Evolutionary conservation across 2,797 vertebrate species (phyloP).

Genomic region (Emys orbicularis): DNA sequence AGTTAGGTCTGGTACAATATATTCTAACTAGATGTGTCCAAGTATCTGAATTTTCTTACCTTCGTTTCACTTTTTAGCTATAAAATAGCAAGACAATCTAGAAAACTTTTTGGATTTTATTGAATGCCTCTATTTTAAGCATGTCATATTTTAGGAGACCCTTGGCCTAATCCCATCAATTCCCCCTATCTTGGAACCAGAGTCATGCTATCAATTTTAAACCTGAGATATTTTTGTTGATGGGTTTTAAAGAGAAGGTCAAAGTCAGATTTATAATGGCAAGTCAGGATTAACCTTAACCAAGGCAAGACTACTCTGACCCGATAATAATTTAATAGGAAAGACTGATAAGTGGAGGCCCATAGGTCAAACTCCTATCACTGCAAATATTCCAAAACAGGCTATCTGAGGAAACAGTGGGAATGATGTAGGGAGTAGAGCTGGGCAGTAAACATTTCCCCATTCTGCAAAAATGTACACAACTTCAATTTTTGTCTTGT

Average conservation of each 20-base stretch:
- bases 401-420: not conserved
- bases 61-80: not conserved
- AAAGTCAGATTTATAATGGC: not conserved
- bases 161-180: not conserved
- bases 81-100: rapidly evolving
- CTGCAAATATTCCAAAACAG: not conserved
- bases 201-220: not conserved
- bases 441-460: not conserved
- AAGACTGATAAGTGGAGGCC: not conserved
- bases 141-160: not conserved
- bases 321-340: not conserved
- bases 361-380: not conserved
- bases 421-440: not conserved
- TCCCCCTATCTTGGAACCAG: not conserved
- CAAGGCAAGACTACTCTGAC: not conserved
- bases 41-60: not conserved
- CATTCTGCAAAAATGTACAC: not conserved
- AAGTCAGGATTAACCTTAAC: not conserved
- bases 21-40: not conserved
- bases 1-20: not conserved
- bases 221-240: not conserved
- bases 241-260: not conserved
- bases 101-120: not conserved
- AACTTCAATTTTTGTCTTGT: not conserved
- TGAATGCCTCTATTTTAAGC: not conserved